Evolutionary conservation across 1,140 invertebrate species (phyloP).

Genomic region (Zophobas atratus): DNA sequence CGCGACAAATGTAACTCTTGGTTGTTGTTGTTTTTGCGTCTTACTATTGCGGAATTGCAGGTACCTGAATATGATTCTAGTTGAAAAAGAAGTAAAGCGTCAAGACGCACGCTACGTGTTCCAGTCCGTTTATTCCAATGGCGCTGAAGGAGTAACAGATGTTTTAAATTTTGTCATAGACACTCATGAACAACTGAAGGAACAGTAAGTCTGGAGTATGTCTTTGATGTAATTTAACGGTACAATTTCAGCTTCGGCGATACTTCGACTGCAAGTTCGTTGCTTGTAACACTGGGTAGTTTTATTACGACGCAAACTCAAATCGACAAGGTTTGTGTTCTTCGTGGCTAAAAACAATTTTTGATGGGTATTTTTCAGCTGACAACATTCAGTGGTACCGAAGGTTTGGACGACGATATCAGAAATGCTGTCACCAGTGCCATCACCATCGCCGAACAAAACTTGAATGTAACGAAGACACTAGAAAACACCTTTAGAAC

Average conservation of each 20-base stretch:
- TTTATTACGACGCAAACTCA: slow-evolving; percentile 69
- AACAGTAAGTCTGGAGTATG: slow-evolving; percentile 67
- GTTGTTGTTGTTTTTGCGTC: too few relatives aligned
- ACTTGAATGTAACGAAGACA: slow-evolving; percentile 7
- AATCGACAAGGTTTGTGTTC: slow-evolving; percentile 58
- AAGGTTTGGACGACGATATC: neutral
- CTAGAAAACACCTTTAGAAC: slow-evolving; percentile 2
- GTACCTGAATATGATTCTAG: neutral
- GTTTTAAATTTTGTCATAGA: slow-evolving; percentile 69
- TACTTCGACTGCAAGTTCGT: neutral
- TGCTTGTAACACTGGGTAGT: slow-evolving; percentile 60
- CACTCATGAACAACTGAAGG: slow-evolving; percentile 66
- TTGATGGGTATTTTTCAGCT: neutral
- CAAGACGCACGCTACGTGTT: slow-evolving; percentile 24
- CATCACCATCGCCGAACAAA: slow-evolving; percentile 2
- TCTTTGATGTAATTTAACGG: slow-evolving; percentile 57
- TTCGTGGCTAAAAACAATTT: neutral
- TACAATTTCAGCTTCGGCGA: slow-evolving; percentile 3
- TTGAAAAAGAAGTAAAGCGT: slow-evolving; percentile 12
- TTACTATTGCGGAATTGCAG: neutral
- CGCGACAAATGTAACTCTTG: slow-evolving; percentile 69
- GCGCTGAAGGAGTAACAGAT: slow-evolving; percentile 68
- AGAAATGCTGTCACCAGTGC: slow-evolving; percentile 2
- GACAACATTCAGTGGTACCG: neutral
- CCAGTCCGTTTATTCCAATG: slow-evolving; percentile 66